Evolutionary conservation across 2,113 vertebrate species (phyloP).

Genomic region (Takifugu flavidus): DNA sequence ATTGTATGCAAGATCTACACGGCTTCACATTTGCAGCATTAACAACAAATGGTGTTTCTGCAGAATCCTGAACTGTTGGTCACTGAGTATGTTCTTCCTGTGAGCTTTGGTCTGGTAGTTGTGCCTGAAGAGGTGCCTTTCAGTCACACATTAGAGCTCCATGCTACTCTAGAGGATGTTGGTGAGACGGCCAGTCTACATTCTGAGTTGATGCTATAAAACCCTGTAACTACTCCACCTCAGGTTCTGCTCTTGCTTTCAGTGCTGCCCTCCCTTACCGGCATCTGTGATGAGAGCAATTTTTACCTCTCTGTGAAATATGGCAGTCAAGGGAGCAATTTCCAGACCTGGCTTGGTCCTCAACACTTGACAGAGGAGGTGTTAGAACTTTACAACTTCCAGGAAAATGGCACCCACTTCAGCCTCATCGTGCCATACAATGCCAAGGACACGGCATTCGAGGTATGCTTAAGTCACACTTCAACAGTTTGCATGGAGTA

Average conservation of each 20-base stretch:
- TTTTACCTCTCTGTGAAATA: slow-evolving; percentile 58
- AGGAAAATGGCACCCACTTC: slow-evolving; percentile 61
- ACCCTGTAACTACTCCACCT: background rate
- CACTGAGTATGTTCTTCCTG: slow-evolving; percentile 52
- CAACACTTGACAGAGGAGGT: slow-evolving; percentile 36
- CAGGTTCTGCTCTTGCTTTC: background rate
- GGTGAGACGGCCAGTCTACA: slow-evolving; percentile 42
- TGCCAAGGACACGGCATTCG: slow-evolving; percentile 32
- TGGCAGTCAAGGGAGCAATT: slow-evolving; percentile 53
- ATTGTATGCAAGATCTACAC: background rate
- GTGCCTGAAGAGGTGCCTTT: slow-evolving; percentile 64
- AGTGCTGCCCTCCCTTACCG: slow-evolving; percentile 63
- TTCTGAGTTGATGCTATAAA: background rate
- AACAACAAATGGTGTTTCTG: background rate
- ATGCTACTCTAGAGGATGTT: slow-evolving; percentile 55
- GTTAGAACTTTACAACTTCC: slow-evolving; percentile 12
- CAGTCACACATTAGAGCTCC: slow-evolving; percentile 32
- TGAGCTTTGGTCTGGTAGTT: slow-evolving; percentile 65
- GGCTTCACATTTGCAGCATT: background rate
- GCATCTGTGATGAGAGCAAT: slow-evolving; percentile 59
- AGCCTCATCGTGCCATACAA: slow-evolving; percentile 51
- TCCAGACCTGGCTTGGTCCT: slow-evolving; percentile 48
- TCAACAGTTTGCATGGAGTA: background rate
- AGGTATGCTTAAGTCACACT: slow-evolving; percentile 43
- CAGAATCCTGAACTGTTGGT: slow-evolving; percentile 56